Base-by-base conservation (phyloP, 92 coral and sea anemone species). In the Parazoanthus atlanticus region DNA sequence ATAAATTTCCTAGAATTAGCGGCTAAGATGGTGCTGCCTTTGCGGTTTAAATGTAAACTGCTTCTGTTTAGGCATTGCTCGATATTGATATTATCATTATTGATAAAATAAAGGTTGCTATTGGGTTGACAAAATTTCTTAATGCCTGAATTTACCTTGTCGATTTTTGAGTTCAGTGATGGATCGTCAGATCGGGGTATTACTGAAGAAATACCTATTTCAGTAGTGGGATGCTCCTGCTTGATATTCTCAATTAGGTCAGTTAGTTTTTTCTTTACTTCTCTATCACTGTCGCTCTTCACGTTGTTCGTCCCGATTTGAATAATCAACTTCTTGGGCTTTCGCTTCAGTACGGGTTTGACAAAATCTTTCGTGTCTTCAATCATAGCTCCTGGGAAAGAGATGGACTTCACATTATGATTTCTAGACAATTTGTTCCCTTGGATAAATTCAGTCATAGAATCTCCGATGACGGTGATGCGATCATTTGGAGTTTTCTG, bases 301-400 rank as follows among this genome's bases (percentile, higher is more conserved):
- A 65, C 10, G 43, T 69, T 65, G 43, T 66, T 66, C 29, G 88
- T 84, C 13, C 79, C 88, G 46, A 32, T 52, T 15, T 84, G 88
- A 17, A 84, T 6, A 30, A 84, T 34, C 4, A 31, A 25, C 29
- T 84, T 84, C 29, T 67, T 30, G 1, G 88, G 78, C 52, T 36
- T 84, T 84, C 46, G 70, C 46, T 31, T 33, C 21, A 33, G 47
- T 21, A 71, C 78, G 4, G 88, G 88, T 66, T 85, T 72, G 65
- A 85, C 69, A 29, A 69, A 47, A 31, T 71, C 82, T 40, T 73
- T 65, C 54, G 76, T 26, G 11, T 85, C 88, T 10, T 32, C 80
- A 8, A 85, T 11, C 32, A 32, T 36, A 25, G 81, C 88, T 30
- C 82, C 88, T 64, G 88, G 78, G 17, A 85, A 85, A 6, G 67